A percentile compares a stretch with the other conserved stretches of the same genome.
Evolutionary conservation across 1,140 invertebrate species (phyloP).

Genomic region (Ephestia elutella): DNA sequence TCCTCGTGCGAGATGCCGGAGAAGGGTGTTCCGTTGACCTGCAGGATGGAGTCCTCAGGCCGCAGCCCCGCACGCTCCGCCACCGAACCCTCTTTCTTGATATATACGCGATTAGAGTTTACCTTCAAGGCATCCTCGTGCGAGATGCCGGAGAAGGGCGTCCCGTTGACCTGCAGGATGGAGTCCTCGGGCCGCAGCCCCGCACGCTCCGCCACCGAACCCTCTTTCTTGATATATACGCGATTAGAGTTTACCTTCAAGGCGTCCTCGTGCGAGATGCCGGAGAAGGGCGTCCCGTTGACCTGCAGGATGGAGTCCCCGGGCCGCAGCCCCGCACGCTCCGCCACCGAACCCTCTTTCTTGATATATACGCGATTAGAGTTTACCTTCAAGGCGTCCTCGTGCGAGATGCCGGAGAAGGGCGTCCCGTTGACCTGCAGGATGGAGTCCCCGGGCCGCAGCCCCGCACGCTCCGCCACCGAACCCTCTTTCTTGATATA

Average conservation of each 20-base stretch:
- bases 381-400: no score
- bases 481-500: constrained; percentile 90
- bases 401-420: constrained; percentile 89
- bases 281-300: constrained; percentile 90
- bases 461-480: constrained; percentile 87
- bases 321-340: constrained; percentile 86
- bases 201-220: constrained; percentile 88
- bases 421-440: constrained; percentile 91
- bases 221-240: constrained; percentile 89
- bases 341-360: constrained; percentile 89
- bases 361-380: constrained; percentile 89
- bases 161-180: constrained; percentile 91
- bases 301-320: constrained; percentile 93
- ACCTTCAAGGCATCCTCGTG: constrained; percentile 93
- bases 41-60: constrained; percentile 90
- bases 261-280: no score
- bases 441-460: constrained; percentile 91
- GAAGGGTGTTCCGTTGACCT: constrained; percentile 92
- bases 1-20: constrained; percentile 91
- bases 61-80: constrained; percentile 88
- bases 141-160: constrained; percentile 89
- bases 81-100: constrained; percentile 88
- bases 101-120: constrained; percentile 89
- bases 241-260: no score
- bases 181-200: constrained; percentile 90